phyloP scores from a whole-genome alignment of 2,888 invertebrate species.

The Eupithecia dodoneata region DNA sequence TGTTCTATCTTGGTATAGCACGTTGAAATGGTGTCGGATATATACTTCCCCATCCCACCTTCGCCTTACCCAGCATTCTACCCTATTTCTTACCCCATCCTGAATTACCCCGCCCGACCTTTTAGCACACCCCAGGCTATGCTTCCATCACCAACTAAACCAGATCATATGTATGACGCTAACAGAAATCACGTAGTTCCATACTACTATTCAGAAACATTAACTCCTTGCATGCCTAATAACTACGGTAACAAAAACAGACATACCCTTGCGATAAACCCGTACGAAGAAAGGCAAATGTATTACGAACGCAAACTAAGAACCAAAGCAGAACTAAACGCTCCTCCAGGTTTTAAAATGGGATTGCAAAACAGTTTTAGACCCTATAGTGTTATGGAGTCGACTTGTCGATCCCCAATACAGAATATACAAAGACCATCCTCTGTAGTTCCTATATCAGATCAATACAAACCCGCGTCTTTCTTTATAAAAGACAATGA shows the following conservation, averaged over 20 bases:
- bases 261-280: constrained; percentile 69
- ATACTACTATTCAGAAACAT: constrained; percentile 78
- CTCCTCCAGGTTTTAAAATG: constrained; percentile 52
- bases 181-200: constrained; percentile 82
- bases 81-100: constrained; percentile 76
- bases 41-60: constrained; percentile 86
- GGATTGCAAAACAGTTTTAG: constrained; percentile 64
- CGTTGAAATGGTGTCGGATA: constrained; percentile 90
- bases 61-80: constrained; percentile 77
- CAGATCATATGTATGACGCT: constrained; percentile 82
- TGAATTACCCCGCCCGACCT: constrained; percentile 48
- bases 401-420: constrained; percentile 63
- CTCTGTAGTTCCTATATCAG: constrained; percentile 76
- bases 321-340: constrained; percentile 52
- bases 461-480: constrained; percentile 76
- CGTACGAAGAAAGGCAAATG: constrained; percentile 68
- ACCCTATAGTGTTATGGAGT: constrained; percentile 78
- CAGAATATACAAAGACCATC: constrained; percentile 68
- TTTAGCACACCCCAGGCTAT: constrained; percentile 71
- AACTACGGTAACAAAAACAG: constrained; percentile 72
- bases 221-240: constrained; percentile 76
- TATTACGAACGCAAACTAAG: constrained; percentile 64
- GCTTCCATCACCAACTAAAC: constrained; percentile 66
- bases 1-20: constrained; percentile 86
- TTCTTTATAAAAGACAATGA: constrained; percentile 68